phyloP scores from a whole-genome alignment of 2,113 vertebrate species.

The Atherinomorus stipes region DNA sequence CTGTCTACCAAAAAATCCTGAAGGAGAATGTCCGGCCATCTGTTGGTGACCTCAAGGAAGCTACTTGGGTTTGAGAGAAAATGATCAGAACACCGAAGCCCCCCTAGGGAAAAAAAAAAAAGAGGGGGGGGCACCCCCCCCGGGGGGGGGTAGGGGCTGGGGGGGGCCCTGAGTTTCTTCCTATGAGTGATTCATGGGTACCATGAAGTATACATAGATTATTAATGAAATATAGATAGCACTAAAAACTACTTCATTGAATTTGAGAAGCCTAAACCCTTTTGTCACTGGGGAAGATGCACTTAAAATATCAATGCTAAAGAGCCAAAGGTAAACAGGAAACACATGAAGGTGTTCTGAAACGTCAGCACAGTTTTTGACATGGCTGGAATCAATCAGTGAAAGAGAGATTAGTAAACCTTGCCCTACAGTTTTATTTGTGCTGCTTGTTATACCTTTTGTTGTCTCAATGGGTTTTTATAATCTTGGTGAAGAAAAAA shows the following conservation, averaged over 20 bases:
- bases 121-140: no score
- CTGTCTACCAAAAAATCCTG: no score
- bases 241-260: no score
- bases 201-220: constrained; percentile 10
- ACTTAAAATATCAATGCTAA: not conserved
- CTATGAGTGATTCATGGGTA: not conserved
- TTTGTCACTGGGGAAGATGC: no score
- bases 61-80: no score
- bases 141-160: no score
- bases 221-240: not conserved
- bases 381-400: not conserved
- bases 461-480: not conserved
- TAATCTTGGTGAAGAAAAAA: not conserved
- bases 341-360: not conserved
- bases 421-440: not conserved
- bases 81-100: no score
- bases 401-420: not conserved
- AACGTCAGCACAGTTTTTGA: not conserved
- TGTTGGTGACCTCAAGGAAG: no score
- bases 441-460: not conserved
- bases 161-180: no score
- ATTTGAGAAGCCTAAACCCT: no score
- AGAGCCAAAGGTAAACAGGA: not conserved
- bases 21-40: no score
- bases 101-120: no score